These are phyloP conservation scores for Mimas tiliae DNA, from an alignment of 2,888 invertebrate species.

Conservation along the genomic window DNA sequence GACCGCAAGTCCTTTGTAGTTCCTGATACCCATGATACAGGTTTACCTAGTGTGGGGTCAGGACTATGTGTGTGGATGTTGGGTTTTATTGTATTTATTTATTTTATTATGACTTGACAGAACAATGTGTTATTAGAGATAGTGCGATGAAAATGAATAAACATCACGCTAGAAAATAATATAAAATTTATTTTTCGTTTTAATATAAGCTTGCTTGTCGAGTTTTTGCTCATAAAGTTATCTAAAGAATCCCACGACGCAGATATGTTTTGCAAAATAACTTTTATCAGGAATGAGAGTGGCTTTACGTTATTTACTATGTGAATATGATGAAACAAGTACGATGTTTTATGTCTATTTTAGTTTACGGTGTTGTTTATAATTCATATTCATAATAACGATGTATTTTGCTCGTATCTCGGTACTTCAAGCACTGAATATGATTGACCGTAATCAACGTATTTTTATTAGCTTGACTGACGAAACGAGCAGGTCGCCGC, in stretches of 20 bases:
- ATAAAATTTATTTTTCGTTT: no score
- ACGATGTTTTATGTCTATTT: not conserved
- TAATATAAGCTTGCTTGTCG: not conserved
- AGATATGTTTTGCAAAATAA: constrained; percentile 2
- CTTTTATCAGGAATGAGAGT: not conserved
- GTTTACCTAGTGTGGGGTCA: no score
- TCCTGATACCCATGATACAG: no score
- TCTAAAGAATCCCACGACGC: not conserved
- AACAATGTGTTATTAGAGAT: no score
- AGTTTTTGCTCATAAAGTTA: not conserved
- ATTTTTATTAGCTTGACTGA: no score
- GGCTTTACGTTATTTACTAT: not conserved
- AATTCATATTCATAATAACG: constrained; percentile 1
- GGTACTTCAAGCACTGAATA: not conserved
- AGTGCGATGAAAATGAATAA: no score
- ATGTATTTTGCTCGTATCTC: not conserved
- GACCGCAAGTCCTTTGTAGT: no score
- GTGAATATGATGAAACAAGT: not conserved
- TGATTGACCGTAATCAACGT: constrained; percentile 4
- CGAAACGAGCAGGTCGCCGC: no score
- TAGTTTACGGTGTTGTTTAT: constrained; percentile 13
- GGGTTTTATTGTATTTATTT: no score
- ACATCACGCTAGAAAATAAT: no score
- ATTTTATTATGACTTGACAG: no score
- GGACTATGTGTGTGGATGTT: no score